phyloP scores from a whole-genome alignment of 2,113 vertebrate genomes.

The Centropus bengalensis region DNA sequence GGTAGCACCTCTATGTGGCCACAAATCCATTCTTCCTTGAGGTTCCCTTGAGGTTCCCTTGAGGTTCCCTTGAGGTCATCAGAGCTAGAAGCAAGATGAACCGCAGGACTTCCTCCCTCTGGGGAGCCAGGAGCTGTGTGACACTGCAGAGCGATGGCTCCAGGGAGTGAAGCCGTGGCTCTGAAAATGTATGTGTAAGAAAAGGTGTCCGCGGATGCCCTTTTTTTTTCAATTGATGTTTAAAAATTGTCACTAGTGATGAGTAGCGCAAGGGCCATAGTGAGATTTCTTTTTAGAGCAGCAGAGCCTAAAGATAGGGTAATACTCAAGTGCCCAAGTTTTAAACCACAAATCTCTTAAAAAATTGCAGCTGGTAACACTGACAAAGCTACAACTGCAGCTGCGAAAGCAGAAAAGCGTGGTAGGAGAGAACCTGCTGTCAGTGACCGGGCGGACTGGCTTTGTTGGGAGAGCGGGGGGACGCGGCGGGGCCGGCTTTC shows the following conservation, averaged over 20 bases:
- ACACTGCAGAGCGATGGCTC: background rate
- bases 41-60: background rate
- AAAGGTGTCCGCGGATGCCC: background rate
- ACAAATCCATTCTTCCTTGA: background rate
- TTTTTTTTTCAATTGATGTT: background rate
- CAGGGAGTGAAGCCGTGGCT: rapidly evolving
- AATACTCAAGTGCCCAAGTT: background rate
- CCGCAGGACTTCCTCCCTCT: rapidly evolving
- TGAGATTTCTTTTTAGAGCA: background rate
- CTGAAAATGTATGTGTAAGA: background rate
- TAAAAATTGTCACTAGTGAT: background rate
- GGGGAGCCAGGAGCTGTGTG: background rate
- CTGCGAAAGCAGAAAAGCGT: background rate
- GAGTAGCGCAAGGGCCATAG: background rate
- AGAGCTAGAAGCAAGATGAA: background rate
- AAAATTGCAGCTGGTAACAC: background rate
- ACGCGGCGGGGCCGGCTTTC: background rate
- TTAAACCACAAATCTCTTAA: background rate
- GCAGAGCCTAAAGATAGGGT: background rate
- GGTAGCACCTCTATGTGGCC: background rate
- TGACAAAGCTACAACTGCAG: rapidly evolving
- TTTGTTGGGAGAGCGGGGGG: background rate
- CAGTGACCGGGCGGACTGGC: background rate
- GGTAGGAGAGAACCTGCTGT: background rate
- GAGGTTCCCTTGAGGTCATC: background rate